Conservation (phyloP, 2,797 vertebrate species). For the Lithobates pipiens region DNA sequence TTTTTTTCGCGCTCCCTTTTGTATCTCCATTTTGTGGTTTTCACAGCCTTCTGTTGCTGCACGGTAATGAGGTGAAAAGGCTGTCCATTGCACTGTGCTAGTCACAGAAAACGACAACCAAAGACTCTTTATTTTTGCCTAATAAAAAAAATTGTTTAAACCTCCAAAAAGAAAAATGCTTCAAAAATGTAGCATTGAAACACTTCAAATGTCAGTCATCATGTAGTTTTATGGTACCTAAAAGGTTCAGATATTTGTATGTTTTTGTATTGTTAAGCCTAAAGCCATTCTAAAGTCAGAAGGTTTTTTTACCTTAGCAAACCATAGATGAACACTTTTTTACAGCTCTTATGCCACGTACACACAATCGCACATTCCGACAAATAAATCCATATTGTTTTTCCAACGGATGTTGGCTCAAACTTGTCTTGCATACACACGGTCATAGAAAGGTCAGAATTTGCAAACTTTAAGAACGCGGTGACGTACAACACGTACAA, state of each 20-base stretch:
- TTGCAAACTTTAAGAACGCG: no score
- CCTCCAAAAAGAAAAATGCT: not conserved
- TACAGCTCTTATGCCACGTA: no score
- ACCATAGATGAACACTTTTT: no score
- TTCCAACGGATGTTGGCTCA: no score
- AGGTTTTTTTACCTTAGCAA: no score
- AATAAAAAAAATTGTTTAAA: not conserved
- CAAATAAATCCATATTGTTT: no score
- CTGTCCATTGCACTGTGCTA: not conserved
- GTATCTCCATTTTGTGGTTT: not conserved
- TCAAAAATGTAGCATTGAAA: not conserved
- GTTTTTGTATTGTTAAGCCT: no score
- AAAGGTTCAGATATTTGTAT: not conserved
- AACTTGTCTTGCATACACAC: no score
- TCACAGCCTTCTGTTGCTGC: not conserved
- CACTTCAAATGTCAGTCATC: not conserved
- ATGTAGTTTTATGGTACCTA: not conserved
- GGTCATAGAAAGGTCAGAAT: no score
- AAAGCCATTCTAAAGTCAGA: no score
- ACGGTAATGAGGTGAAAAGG: slow-evolving; percentile 35
- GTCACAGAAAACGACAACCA: slow-evolving; percentile 27
- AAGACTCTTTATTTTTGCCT: not conserved
- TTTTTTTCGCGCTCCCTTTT: not conserved
- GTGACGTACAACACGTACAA: no score
- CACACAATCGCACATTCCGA: no score